Conservation (phyloP, 2,888 invertebrate species). For the Uloborus plumipes region DNA sequence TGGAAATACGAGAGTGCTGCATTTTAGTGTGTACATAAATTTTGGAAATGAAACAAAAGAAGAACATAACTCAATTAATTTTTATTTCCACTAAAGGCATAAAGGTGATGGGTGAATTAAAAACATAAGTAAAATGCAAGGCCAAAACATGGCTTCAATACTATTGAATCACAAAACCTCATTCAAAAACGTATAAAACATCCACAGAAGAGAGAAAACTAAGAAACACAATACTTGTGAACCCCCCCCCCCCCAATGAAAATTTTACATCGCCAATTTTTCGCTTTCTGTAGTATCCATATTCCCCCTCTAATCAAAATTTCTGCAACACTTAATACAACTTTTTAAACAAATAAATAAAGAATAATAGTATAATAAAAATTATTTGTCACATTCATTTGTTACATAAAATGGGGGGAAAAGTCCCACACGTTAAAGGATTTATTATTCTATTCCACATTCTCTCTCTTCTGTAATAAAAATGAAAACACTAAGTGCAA, state of each 20-base stretch:
- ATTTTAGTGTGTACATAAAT: too few species aligned
- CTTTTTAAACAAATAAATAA: neutral
- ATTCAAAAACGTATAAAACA: slow-evolving; percentile 1
- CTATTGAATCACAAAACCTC: slow-evolving; percentile 18
- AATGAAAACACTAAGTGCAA: slow-evolving; percentile 11
- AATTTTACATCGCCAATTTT: neutral
- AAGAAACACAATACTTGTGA: neutral
- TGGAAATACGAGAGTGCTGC: too few species aligned
- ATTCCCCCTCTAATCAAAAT: neutral
- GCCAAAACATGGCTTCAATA: slow-evolving; percentile 15
- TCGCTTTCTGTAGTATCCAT: neutral
- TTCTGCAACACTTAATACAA: neutral
- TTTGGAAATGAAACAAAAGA: neutral
- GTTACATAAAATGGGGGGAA: too few species aligned
- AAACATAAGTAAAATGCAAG: slow-evolving; percentile 36
- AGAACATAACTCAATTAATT: slow-evolving; percentile 50
- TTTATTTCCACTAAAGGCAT: slow-evolving; percentile 59
- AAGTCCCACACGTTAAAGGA: neutral
- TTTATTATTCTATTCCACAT: neutral
- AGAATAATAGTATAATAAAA: too few species aligned
- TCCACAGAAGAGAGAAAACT: neutral
- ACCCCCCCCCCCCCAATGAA: too few species aligned
- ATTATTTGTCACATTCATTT: too few species aligned
- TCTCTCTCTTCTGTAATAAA: neutral
- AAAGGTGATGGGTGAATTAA: slow-evolving; percentile 47